Percentiles rank a stretch among this genome's conserved stretches.
Conservation (phyloP, 2,797 vertebrate genomes). For the Streptopelia turtur region DNA sequence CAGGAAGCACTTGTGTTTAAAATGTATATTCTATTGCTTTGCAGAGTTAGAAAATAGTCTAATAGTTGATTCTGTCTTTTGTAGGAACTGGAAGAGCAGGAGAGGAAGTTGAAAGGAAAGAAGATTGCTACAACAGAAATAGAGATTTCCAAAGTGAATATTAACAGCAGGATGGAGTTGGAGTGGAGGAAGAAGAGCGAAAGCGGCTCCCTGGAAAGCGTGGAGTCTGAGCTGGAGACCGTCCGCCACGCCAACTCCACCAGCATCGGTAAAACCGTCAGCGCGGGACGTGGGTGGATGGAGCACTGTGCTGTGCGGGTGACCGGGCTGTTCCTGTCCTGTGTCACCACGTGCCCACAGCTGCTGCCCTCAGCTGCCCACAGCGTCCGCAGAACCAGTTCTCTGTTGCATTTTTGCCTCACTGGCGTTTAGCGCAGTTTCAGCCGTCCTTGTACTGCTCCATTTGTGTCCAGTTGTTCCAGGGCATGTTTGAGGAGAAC, state of each 20-base stretch:
- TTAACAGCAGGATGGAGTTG: conserved; percentile 62
- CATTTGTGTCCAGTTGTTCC: not conserved
- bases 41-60: not conserved
- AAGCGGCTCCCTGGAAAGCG: conserved; percentile 60
- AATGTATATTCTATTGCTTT: not conserved
- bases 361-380: not conserved
- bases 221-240: conserved; percentile 74
- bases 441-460: not conserved
- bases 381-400: not conserved
- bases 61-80: conserved; percentile 26
- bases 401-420: not conserved
- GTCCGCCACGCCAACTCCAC: conserved; percentile 60
- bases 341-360: not conserved
- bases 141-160: conserved; percentile 61
- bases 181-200: conserved; percentile 77
- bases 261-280: conserved; percentile 69
- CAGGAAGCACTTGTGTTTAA: not conserved
- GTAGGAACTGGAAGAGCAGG: conserved; percentile 82
- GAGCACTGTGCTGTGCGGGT: not conserved
- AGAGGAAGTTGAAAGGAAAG: conserved; percentile 75
- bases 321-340: not conserved
- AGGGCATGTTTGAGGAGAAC: not conserved
- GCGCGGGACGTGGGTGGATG: not conserved
- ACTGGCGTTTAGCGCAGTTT: not conserved
- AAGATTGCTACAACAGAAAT: conserved; percentile 29